These are phyloP conservation scores for Blomia tropicalis DNA, from an alignment of 2,888 invertebrate species.

Conservation along the genomic window DNA sequence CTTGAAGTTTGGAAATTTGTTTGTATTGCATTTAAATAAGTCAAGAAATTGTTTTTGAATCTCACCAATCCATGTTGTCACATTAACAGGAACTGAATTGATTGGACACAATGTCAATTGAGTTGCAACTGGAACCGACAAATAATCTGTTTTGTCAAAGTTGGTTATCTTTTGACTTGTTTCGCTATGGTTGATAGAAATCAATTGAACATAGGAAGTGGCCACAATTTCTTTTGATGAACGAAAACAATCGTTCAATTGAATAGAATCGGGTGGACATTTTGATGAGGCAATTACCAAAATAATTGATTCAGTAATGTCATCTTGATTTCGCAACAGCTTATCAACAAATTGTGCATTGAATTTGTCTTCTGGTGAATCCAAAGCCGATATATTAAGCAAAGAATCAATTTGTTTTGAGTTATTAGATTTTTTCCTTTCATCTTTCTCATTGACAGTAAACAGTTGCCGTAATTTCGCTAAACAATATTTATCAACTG, in stretches of 20 bases:
- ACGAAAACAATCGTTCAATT: not conserved
- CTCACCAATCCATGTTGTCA: not conserved
- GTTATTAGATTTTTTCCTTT: not conserved
- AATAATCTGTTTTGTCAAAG: not conserved
- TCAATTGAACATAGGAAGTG: constrained; percentile 1
- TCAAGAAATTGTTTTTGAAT: not conserved
- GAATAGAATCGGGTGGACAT: not conserved
- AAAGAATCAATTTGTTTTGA: not conserved
- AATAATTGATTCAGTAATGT: not conserved
- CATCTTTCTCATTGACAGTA: not conserved
- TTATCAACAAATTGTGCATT: not conserved
- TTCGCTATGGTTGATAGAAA: not conserved
- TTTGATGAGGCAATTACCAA: not conserved
- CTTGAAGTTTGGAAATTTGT: not conserved
- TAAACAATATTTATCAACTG: not conserved
- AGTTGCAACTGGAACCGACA: not conserved
- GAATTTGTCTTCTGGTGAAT: not conserved
- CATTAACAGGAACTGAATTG: not conserved
- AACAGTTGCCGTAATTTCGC: not conserved
- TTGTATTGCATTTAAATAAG: not conserved
- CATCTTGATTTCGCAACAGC: not conserved
- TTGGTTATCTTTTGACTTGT: constrained; percentile 6
- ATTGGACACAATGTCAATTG: constrained; percentile 8
- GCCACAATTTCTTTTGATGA: not conserved
- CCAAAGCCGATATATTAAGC: not conserved